These are phyloP conservation scores for Littorina saxatilis DNA, from an alignment of 1,140 invertebrate species.

Conservation along the genomic window DNA sequence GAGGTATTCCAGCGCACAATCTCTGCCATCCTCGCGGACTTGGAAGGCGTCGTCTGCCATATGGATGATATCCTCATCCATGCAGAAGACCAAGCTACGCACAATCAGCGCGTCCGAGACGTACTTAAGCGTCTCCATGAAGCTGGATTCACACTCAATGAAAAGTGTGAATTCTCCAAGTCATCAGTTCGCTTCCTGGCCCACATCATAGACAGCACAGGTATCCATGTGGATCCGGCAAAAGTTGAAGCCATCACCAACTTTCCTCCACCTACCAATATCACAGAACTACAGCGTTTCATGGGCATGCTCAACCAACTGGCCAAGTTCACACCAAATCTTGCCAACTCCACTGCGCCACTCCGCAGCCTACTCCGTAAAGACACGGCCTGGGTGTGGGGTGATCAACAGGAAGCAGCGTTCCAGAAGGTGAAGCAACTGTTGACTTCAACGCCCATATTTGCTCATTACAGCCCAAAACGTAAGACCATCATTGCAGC, in stretches of 20 bases:
- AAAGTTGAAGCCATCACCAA: slow-evolving; percentile 60
- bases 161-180: slow-evolving; percentile 7
- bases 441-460: slow-evolving; percentile 31
- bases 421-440: slow-evolving; percentile 46
- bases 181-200: slow-evolving; percentile 43
- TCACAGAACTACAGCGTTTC: slow-evolving; percentile 19
- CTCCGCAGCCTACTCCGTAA: slow-evolving; percentile 35
- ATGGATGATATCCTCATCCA: slow-evolving; percentile 63
- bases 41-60: no score
- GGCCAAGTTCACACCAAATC: slow-evolving; percentile 38
- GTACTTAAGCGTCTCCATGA: slow-evolving; percentile 55
- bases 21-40: no score
- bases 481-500: slow-evolving; percentile 44
- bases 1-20: no score
- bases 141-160: slow-evolving; percentile 63
- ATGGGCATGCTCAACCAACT: slow-evolving; percentile 42
- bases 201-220: slow-evolving; percentile 22
- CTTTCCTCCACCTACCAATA: slow-evolving; percentile 62
- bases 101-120: slow-evolving; percentile 36
- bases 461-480: slow-evolving; percentile 42
- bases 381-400: no score
- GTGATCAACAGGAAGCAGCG: no score
- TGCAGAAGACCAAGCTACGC: slow-evolving; percentile 50
- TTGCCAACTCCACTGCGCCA: slow-evolving; percentile 17
- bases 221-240: slow-evolving; percentile 61